A percentile compares a stretch with the other conserved stretches of the same genome.
Evolutionary conservation across 2,888 invertebrate genomes (phyloP).

Genomic region (Timema cristinae): DNA sequence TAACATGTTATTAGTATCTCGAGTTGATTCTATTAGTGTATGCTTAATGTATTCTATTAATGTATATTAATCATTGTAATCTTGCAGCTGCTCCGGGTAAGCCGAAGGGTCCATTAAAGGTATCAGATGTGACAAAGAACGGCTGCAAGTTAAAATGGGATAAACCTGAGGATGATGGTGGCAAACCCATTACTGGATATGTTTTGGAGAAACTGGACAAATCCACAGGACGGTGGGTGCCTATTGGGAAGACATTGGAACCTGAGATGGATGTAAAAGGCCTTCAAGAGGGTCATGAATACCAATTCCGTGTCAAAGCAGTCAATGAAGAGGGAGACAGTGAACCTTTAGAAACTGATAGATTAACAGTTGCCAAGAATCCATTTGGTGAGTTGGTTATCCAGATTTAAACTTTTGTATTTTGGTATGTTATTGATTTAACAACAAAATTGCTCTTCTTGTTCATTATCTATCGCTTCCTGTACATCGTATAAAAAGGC

Average conservation of each 20-base stretch:
- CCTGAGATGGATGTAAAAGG: constrained; percentile 86
- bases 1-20: too few relatives aligned
- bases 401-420: not conserved
- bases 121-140: constrained; percentile 81
- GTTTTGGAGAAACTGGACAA: constrained; percentile 92
- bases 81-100: constrained; percentile 68
- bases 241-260: constrained; percentile 82
- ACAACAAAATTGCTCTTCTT: too few relatives aligned
- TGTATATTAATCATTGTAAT: not conserved
- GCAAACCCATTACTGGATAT: constrained; percentile 88
- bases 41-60: too few relatives aligned
- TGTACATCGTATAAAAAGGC: too few relatives aligned
- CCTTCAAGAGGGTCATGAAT: constrained; percentile 86
- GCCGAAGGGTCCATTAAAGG: constrained; percentile 86
- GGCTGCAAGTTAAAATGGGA: constrained; percentile 90
- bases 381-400: constrained; percentile 68
- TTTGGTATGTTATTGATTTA: not conserved
- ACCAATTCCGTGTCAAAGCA: constrained; percentile 90
- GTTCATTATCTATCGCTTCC: too few relatives aligned
- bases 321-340: constrained; percentile 94
- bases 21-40: too few relatives aligned
- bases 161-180: constrained; percentile 92
- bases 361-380: constrained; percentile 88
- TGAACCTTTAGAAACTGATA: constrained; percentile 89
- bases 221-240: constrained; percentile 88